Conservation (phyloP, 2,113 vertebrate genomes). For the Anseranas semipalmata region DNA sequence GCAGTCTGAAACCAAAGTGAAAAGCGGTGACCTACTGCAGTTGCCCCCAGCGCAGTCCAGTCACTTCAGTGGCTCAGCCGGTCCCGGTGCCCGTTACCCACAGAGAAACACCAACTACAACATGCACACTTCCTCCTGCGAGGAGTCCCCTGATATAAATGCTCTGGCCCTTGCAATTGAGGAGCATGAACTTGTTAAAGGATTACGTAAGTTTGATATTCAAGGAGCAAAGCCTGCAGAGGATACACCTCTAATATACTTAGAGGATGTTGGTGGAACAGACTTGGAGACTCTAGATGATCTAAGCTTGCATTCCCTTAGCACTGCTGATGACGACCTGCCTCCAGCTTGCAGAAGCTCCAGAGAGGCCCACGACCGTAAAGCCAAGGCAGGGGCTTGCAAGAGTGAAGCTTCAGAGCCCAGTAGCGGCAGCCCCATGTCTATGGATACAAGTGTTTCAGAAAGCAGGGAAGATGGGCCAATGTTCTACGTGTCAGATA, state of each 20-base stretch:
- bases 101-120: neutral
- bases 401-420: conserved; percentile 76
- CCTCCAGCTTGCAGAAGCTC: conserved; percentile 43
- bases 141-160: conserved; percentile 60
- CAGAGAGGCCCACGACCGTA: conserved; percentile 30
- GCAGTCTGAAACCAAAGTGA: neutral
- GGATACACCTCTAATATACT: conserved; percentile 62
- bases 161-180: conserved; percentile 82
- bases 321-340: conserved; percentile 10
- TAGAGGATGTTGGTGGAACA: conserved; percentile 63
- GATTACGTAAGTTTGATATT: conserved; percentile 81
- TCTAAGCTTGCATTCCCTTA: conserved; percentile 47
- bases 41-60: neutral
- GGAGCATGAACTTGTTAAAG: conserved; percentile 84
- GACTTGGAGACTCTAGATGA: conserved; percentile 70
- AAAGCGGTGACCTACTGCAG: neutral
- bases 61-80: neutral
- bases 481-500: conserved; percentile 79
- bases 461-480: conserved; percentile 74
- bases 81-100: neutral
- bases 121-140: conserved; percentile 33
- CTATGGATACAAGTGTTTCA: conserved; percentile 76
- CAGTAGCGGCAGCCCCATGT: conserved; percentile 75
- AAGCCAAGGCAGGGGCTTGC: conserved; percentile 63
- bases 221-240: conserved; percentile 75